Conservation (phyloP, 2,888 invertebrate species). For the Drosophila colorata region DNA sequence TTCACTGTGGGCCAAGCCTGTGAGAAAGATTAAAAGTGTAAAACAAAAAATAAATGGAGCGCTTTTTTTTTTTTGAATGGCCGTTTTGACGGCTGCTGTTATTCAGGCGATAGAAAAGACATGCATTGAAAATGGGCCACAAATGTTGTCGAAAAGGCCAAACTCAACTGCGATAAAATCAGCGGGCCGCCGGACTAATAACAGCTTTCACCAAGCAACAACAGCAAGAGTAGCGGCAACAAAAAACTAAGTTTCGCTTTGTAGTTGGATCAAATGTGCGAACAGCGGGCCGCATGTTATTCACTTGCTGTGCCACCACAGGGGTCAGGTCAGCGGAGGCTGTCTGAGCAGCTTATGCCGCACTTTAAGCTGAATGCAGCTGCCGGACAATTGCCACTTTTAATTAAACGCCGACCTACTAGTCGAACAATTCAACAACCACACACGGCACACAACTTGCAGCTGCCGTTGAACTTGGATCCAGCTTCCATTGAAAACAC, state of each 20-base stretch:
- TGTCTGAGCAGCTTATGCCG: constrained; percentile 27
- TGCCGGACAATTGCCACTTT: constrained; percentile 43
- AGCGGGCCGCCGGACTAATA: constrained; percentile 66
- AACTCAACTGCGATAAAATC: constrained; percentile 61
- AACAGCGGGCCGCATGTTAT: constrained; percentile 45
- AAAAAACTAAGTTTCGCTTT: constrained; percentile 41
- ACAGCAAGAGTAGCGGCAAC: not conserved
- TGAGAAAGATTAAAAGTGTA: constrained; percentile 41
- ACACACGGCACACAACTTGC: constrained; percentile 22
- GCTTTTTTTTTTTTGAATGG: constrained; percentile 15
- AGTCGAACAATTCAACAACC: constrained; percentile 20
- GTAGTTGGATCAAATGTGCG: constrained; percentile 22
- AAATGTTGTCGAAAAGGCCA: constrained; percentile 45
- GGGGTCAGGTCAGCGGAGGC: constrained; percentile 9
- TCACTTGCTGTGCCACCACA: constrained; percentile 15
- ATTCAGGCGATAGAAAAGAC: constrained; percentile 14
- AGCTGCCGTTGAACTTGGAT: constrained; percentile 16
- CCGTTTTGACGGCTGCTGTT: constrained; percentile 26
- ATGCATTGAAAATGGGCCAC: constrained; percentile 33
- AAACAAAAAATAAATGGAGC: constrained; percentile 32
- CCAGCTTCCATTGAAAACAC: not conserved
- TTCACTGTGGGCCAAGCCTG: constrained; percentile 85
- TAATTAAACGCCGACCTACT: constrained; percentile 61
- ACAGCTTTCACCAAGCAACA: constrained; percentile 37
- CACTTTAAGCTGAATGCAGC: constrained; percentile 41